These are phyloP conservation scores for Amaurobius ferox DNA, from an alignment of 2,888 invertebrate species.

Conservation along the genomic window DNA sequence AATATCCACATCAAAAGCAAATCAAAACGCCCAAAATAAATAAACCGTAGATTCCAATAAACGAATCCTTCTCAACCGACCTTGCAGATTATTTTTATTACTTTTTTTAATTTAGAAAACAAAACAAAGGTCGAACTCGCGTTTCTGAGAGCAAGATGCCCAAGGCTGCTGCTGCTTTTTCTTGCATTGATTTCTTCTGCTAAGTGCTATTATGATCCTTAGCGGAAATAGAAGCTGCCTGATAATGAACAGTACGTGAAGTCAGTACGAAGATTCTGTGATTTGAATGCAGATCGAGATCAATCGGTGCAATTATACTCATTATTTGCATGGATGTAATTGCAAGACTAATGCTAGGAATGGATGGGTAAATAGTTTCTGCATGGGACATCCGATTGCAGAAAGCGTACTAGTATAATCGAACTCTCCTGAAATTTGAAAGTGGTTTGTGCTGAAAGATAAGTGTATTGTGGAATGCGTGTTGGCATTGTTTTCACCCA, in stretches of 20 bases:
- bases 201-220: neutral
- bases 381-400: too few species aligned
- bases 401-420: too few species aligned
- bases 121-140: constrained; percentile 16
- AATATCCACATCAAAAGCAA: neutral
- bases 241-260: constrained; percentile 20
- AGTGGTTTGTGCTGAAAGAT: too few species aligned
- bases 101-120: constrained; percentile 22
- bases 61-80: constrained; percentile 12
- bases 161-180: constrained; percentile 7
- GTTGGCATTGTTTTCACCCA: too few species aligned
- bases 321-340: constrained; percentile 6
- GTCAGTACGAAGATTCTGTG: neutral
- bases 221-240: constrained; percentile 17
- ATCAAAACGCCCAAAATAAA: neutral
- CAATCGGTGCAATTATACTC: constrained; percentile 15
- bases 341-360: neutral
- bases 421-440: too few species aligned
- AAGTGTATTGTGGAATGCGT: too few species aligned
- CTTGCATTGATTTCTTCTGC: constrained; percentile 11
- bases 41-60: neutral
- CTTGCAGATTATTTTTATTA: constrained; percentile 7
- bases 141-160: neutral
- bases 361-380: too few species aligned
- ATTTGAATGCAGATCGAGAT: constrained; percentile 10